These are phyloP conservation scores for Agrotis exclamationis DNA, from an alignment of 2,888 invertebrate genomes.

Conservation along the genomic window DNA sequence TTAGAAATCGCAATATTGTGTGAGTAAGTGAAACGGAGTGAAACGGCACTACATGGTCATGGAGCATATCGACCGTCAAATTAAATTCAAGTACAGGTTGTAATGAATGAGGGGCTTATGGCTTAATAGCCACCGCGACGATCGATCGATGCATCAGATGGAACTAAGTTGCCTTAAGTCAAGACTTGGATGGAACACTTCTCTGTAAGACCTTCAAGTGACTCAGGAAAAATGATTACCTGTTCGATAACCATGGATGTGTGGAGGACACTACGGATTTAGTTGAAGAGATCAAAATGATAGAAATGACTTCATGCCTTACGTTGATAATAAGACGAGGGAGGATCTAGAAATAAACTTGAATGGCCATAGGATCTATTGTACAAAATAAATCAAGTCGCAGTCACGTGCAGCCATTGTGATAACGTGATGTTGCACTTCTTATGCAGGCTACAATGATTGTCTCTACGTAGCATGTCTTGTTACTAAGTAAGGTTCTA, in stretches of 20 bases:
- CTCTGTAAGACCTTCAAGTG: not conserved
- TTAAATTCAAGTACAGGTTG: slow-evolving; percentile 81
- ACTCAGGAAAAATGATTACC: not conserved
- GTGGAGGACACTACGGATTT: not conserved
- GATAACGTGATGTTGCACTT: slow-evolving; percentile 36
- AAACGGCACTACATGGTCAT: slow-evolving; percentile 84
- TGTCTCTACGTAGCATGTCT: slow-evolving; percentile 49
- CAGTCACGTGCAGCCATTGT: slow-evolving; percentile 61
- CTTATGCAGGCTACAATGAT: slow-evolving; percentile 43
- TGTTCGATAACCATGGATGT: not conserved
- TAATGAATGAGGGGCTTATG: slow-evolving; percentile 69
- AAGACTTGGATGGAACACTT: not conserved
- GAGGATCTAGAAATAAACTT: slow-evolving; percentile 19
- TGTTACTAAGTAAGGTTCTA: slow-evolving; percentile 20
- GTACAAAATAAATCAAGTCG: slow-evolving; percentile 39
- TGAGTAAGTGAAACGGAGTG: slow-evolving; percentile 83
- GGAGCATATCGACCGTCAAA: slow-evolving; percentile 88
- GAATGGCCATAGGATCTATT: not conserved
- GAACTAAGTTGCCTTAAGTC: not conserved
- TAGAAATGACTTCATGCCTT: not conserved
- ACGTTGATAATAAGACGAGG: not conserved
- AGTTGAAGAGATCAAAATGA: not conserved
- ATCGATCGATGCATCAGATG: slow-evolving; percentile 30
- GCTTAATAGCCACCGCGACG: slow-evolving; percentile 30
- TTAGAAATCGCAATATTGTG: slow-evolving; percentile 82